A percentile compares a stretch with the other conserved stretches of the same genome.
phyloP scores from a whole-genome alignment of 2,113 vertebrate genomes.

The Pedetes capensis region DNA sequence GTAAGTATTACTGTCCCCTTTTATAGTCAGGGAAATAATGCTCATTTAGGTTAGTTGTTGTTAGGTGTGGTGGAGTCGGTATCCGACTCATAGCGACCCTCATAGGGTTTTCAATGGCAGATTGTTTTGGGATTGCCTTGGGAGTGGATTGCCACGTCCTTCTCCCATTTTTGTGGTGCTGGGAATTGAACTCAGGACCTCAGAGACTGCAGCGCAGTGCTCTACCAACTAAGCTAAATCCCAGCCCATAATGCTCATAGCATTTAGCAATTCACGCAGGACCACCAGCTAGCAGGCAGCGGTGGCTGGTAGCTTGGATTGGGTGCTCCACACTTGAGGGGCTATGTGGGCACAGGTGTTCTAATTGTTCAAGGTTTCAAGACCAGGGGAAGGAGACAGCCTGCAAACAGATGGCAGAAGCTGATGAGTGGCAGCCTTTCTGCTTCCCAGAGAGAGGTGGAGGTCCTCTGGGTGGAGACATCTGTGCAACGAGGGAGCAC shows the following conservation, averaged over 20 bases:
- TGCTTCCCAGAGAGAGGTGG: neutral
- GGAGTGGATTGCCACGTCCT: no score
- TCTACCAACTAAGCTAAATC: no score
- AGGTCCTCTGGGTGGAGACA: neutral
- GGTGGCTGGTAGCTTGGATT: neutral
- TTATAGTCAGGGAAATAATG: neutral
- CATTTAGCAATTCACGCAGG: neutral
- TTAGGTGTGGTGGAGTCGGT: no score
- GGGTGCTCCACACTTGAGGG: neutral
- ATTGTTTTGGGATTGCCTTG: no score
- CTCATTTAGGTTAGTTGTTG: no score
- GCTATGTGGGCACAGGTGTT: neutral
- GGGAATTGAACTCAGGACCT: no score
- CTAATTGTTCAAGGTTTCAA: neutral
- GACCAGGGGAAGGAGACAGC: neutral
- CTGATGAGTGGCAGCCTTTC: neutral
- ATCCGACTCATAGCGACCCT: no score
- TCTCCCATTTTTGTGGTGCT: no score
- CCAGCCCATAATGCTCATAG: no score
- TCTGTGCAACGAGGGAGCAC: no score
- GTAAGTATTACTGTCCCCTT: neutral
- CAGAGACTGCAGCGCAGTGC: no score
- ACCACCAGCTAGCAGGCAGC: neutral
- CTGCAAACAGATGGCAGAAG: neutral
- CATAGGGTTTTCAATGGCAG: no score